Evolutionary conservation across 2,113 vertebrate species (phyloP).

Genomic region (Gopherus flavomarginatus): DNA sequence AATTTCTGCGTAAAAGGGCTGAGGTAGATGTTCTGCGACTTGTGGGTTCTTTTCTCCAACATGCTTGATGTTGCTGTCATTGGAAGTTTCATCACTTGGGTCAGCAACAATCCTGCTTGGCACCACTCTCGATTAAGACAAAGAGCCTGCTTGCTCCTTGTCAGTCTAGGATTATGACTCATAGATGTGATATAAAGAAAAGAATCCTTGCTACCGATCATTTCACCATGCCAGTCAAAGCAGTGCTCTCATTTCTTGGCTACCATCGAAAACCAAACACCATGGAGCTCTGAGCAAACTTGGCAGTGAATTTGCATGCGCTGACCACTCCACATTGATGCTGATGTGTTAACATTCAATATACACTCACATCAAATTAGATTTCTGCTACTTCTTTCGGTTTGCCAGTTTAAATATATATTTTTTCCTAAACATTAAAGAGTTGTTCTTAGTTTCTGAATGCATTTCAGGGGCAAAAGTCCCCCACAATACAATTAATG

Average conservation of each 20-base stretch:
- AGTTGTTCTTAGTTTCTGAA: neutral
- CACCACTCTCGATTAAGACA: neutral
- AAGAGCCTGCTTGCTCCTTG: neutral
- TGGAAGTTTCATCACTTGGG: neutral
- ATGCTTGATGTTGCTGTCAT: neutral
- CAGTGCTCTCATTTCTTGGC: neutral
- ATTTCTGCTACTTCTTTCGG: neutral
- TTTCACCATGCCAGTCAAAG: neutral
- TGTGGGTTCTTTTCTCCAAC: neutral
- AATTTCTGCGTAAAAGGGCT: slow-evolving; percentile 34
- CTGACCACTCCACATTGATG: neutral
- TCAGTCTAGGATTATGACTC: neutral
- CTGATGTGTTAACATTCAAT: neutral
- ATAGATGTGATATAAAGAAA: neutral
- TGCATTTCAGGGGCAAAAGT: neutral
- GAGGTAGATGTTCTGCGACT: slow-evolving; percentile 35
- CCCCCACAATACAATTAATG: neutral
- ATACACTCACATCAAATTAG: neutral
- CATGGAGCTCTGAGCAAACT: neutral
- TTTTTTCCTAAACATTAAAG: neutral
- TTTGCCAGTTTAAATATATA: neutral
- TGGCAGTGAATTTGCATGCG: neutral
- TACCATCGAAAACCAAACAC: neutral
- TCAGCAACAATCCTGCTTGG: neutral
- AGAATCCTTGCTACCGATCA: neutral